phyloP scores from a whole-genome alignment of 2,888 invertebrate genomes.

The Andricus curvator region DNA sequence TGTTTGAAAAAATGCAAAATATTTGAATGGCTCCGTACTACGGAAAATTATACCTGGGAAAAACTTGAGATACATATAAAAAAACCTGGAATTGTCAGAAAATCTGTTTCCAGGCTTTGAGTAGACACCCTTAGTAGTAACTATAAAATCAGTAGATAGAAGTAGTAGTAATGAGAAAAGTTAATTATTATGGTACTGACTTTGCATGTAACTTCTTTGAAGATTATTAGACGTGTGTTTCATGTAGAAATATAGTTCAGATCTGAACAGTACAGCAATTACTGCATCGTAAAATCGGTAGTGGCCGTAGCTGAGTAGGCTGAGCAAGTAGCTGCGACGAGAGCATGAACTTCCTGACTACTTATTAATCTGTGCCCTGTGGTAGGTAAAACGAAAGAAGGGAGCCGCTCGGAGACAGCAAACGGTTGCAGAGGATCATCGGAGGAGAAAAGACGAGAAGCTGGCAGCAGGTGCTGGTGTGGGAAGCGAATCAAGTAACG shows the following conservation, averaged over 20 bases:
- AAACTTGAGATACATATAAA: no score
- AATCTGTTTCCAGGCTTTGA: no score
- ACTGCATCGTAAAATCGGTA: conserved; percentile 44
- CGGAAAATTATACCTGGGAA: no score
- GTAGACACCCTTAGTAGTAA: no score
- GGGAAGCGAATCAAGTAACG: conserved; percentile 77
- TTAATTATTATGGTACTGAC: conserved; percentile 2
- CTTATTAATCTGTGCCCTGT: conserved; percentile 76
- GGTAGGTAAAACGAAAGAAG: conserved; percentile 83
- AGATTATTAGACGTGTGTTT: not conserved
- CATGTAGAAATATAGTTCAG: conserved; percentile 21
- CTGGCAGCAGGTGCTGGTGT: conserved; percentile 72
- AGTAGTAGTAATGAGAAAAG: not conserved
- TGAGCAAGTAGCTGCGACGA: conserved; percentile 61
- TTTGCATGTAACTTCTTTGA: conserved; percentile 15
- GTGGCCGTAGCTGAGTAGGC: conserved; percentile 14
- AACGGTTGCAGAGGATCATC: conserved; percentile 73
- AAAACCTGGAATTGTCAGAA: no score
- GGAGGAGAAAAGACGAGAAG: conserved; percentile 74
- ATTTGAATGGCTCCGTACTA: no score
- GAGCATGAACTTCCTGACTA: conserved; percentile 77
- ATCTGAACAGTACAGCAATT: conserved; percentile 39
- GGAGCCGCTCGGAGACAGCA: conserved; percentile 80
- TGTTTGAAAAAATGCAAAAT: no score
- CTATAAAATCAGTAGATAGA: not conserved